Conservation (phyloP, 2,797 vertebrate species). For the Ctenopoma multispine region DNA sequence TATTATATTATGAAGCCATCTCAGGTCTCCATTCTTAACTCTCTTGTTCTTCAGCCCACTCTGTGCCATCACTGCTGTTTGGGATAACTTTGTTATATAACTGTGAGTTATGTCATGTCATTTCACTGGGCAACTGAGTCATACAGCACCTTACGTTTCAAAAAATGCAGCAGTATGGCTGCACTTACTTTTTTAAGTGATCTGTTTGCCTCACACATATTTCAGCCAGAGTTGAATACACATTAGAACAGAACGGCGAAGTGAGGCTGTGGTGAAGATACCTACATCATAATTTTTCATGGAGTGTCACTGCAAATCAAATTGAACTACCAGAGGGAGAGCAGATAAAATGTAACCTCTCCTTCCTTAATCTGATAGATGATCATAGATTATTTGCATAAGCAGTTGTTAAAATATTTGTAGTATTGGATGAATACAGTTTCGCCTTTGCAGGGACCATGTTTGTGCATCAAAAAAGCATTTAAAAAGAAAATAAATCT, state of each 20-base stretch:
- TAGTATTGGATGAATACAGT: background rate
- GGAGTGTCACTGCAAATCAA: background rate
- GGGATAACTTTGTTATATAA: conserved; percentile 47
- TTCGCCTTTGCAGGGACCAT: too few relatives aligned
- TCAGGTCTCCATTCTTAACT: conserved; percentile 22
- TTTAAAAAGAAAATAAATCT: background rate
- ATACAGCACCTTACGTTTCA: conserved; percentile 25
- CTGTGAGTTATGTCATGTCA: conserved; percentile 50
- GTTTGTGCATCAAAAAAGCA: background rate
- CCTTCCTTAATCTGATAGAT: too few relatives aligned
- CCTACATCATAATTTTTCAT: too few relatives aligned
- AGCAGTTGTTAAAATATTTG: background rate
- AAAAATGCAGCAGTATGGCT: conserved; percentile 14
- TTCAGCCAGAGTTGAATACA: background rate
- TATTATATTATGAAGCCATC: conserved; percentile 4
- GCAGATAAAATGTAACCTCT: too few relatives aligned
- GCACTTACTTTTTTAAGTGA: background rate
- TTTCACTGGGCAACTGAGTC: conserved; percentile 46
- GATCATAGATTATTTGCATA: too few relatives aligned
- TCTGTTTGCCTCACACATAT: background rate
- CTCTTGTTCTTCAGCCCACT: conserved; percentile 45
- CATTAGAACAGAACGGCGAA: background rate
- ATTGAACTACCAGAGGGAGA: background rate
- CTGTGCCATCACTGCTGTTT: conserved; percentile 37
- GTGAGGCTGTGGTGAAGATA: background rate